Evolutionary conservation across 1,140 invertebrate species (phyloP).

Genomic region (Conus betulinus): DNA sequence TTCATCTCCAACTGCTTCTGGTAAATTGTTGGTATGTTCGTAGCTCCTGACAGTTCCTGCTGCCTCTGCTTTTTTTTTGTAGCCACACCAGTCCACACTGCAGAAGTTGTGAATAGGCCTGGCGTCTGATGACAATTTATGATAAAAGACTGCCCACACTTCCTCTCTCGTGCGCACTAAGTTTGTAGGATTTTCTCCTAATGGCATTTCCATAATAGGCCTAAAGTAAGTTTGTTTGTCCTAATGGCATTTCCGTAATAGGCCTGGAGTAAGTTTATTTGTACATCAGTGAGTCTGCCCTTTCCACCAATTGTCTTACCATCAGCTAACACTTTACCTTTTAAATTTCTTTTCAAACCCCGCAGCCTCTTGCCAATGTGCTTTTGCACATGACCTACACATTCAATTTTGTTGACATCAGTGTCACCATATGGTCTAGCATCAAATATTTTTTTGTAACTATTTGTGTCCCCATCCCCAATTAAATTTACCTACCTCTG

Average conservation of each 20-base stretch:
- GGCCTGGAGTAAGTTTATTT: too few relatives aligned
- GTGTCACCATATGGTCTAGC: constrained; percentile 38
- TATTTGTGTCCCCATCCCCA: not conserved
- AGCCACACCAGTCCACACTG: constrained; percentile 6
- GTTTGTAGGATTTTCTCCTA: constrained; percentile 39
- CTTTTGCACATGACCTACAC: constrained; percentile 47
- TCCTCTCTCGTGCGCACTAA: constrained; percentile 18
- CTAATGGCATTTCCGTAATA: too few relatives aligned
- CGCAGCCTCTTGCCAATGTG: constrained; percentile 41
- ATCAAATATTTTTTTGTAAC: not conserved
- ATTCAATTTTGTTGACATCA: constrained; percentile 18
- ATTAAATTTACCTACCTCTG: not conserved
- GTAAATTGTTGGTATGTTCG: not conserved
- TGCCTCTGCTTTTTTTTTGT: not conserved
- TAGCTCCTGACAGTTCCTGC: not conserved
- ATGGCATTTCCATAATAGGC: constrained; percentile 36
- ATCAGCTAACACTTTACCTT: constrained; percentile 35
- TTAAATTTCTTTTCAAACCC: constrained; percentile 5
- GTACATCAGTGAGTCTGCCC: constrained; percentile 29
- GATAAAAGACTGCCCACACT: constrained; percentile 20
- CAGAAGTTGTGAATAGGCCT: too few relatives aligned
- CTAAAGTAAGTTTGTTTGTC: too few relatives aligned
- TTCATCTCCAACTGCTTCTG: not conserved
- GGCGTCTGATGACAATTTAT: constrained; percentile 16
- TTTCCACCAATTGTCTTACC: constrained; percentile 34